A percentile compares a stretch with the other conserved stretches of the same genome.
Conservation (phyloP, 2,797 vertebrate genomes). For the Dendrocincla tyrannina region DNA sequence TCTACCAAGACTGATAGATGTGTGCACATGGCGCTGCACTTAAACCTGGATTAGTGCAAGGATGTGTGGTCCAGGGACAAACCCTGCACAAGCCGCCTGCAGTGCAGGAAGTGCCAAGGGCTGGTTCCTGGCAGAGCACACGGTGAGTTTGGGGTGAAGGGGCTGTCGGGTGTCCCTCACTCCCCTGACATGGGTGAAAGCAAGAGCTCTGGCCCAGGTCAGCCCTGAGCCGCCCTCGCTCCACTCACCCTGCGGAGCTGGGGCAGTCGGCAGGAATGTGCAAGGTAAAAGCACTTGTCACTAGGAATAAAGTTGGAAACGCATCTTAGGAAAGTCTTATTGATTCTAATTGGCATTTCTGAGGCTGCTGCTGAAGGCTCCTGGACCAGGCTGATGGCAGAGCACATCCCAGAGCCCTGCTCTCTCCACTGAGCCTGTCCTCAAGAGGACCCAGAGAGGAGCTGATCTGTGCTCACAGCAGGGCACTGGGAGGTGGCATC, state of each 20-base stretch:
- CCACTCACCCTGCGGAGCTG: rapidly evolving
- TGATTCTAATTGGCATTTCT: neutral
- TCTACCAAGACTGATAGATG: neutral
- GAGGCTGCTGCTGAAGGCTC: neutral
- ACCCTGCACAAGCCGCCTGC: neutral
- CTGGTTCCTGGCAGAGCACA: neutral
- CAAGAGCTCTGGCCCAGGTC: neutral
- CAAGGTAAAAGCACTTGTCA: neutral
- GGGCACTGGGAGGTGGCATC: neutral
- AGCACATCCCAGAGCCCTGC: neutral
- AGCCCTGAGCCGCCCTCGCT: neutral
- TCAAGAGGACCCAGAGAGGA: neutral
- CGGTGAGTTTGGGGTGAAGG: neutral
- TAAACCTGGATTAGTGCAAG: neutral
- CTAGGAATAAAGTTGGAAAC: neutral
- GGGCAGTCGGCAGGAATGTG: neutral
- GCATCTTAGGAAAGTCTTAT: rapidly evolving
- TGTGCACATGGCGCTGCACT: neutral
- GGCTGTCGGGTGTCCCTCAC: neutral
- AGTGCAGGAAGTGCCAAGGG: neutral
- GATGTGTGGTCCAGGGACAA: neutral
- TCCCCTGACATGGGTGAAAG: rapidly evolving
- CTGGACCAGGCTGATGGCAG: neutral
- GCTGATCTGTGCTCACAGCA: neutral
- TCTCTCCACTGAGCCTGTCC: neutral